Evolutionary conservation across 2,113 vertebrate genomes (phyloP).

Genomic region (Motacilla tschutschensis): DNA sequence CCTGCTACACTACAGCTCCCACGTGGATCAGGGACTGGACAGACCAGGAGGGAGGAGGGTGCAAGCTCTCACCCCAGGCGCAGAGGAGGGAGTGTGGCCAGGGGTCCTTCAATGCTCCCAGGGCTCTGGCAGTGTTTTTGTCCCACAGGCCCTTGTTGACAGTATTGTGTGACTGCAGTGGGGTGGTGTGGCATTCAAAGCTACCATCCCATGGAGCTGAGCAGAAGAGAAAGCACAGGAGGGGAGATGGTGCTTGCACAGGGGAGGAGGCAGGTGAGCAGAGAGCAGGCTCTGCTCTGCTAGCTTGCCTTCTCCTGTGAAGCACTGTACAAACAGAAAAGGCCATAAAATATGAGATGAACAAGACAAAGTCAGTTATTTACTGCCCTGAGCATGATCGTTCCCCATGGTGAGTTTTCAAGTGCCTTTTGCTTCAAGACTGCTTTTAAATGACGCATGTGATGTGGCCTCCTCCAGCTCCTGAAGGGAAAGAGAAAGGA

Average conservation of each 20-base stretch:
- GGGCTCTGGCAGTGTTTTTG: not conserved
- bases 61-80: fast-evolving
- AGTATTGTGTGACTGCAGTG: fast-evolving
- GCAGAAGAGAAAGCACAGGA: not conserved
- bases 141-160: not conserved
- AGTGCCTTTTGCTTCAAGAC: not conserved
- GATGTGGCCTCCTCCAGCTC: not conserved
- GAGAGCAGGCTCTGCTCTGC: not conserved
- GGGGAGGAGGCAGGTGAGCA: fast-evolving
- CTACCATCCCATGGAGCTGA: not conserved
- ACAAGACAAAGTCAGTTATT: not conserved
- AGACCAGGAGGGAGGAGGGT: not conserved
- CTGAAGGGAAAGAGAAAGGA: not conserved
- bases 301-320: fast-evolving
- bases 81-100: fast-evolving
- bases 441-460: not conserved
- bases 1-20: not conserved
- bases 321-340: not conserved
- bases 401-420: not conserved
- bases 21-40: fast-evolving
- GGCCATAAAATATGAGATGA: not conserved
- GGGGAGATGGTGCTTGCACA: fast-evolving
- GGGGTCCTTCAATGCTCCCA: not conserved
- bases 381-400: not conserved
- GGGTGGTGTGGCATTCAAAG: not conserved